Percentiles rank a stretch among this genome's conserved stretches.
Conservation (phyloP, 1,140 invertebrate species). For the Zaprionus ghesquierei region DNA sequence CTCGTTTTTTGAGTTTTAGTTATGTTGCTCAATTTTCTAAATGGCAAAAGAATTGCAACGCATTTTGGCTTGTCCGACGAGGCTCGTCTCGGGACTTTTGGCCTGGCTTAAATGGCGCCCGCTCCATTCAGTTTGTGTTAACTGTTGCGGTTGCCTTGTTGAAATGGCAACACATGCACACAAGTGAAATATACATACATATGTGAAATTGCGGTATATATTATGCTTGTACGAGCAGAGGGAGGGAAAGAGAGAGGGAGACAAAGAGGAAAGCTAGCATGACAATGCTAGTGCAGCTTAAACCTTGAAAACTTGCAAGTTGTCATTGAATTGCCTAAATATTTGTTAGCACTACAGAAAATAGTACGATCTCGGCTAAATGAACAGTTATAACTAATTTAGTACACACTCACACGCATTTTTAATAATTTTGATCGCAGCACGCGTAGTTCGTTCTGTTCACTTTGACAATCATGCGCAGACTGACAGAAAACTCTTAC, state of each 20-base stretch:
- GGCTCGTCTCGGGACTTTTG: background rate
- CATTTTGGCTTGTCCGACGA: constrained; percentile 9
- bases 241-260: background rate
- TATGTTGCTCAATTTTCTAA: constrained; percentile 55
- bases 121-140: constrained; percentile 26
- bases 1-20: constrained; percentile 54
- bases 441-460: too few species aligned
- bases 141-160: constrained; percentile 29
- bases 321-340: too few species aligned
- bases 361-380: too few species aligned
- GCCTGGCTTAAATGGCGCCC: constrained; percentile 27
- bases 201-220: background rate
- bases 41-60: constrained; percentile 41
- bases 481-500: too few species aligned
- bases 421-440: too few species aligned
- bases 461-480: too few species aligned
- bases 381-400: too few species aligned
- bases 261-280: background rate
- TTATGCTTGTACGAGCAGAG: background rate
- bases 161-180: background rate
- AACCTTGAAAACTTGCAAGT: background rate
- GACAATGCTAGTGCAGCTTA: background rate
- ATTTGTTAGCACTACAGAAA: too few species aligned
- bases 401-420: too few species aligned
- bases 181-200: background rate